Conservation (phyloP, 1,140 invertebrate species). For the Whitmania pigra region DNA sequence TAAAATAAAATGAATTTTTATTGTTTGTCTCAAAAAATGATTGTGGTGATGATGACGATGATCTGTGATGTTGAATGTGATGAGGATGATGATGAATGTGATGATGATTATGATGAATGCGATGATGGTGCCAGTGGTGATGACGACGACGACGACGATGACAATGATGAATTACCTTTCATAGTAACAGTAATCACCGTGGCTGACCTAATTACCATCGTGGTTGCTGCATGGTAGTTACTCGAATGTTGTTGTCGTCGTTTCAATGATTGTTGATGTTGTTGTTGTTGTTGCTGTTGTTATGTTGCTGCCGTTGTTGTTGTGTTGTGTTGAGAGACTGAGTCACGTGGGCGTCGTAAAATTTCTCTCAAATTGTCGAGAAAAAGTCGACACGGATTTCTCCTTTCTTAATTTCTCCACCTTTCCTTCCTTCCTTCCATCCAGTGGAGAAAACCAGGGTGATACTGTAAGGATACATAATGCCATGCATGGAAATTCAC, state of each 20-base stretch:
- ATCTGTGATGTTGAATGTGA: neutral
- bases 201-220: too few relatives aligned
- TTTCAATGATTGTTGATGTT: neutral
- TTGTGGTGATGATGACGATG: too few relatives aligned
- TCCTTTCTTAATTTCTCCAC: neutral
- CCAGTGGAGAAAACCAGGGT: too few relatives aligned
- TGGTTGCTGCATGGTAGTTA: too few relatives aligned
- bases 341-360: neutral
- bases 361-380: neutral
- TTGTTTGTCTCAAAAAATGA: too few relatives aligned
- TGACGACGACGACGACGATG: slow-evolving; percentile 18
- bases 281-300: slow-evolving; percentile 11
- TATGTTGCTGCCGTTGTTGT: too few relatives aligned
- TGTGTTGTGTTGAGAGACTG: neutral
- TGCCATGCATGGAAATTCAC: too few relatives aligned
- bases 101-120: neutral
- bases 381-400: neutral
- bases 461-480: too few relatives aligned
- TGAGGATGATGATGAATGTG: slow-evolving; percentile 15
- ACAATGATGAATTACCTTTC: slow-evolving; percentile 15
- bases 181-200: too few relatives aligned
- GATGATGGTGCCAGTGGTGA: slow-evolving; percentile 10
- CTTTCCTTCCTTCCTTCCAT: neutral
- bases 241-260: neutral
- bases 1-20: too few relatives aligned